Conservation (phyloP, 2,113 vertebrate species). For the Bettongia penicillata region DNA sequence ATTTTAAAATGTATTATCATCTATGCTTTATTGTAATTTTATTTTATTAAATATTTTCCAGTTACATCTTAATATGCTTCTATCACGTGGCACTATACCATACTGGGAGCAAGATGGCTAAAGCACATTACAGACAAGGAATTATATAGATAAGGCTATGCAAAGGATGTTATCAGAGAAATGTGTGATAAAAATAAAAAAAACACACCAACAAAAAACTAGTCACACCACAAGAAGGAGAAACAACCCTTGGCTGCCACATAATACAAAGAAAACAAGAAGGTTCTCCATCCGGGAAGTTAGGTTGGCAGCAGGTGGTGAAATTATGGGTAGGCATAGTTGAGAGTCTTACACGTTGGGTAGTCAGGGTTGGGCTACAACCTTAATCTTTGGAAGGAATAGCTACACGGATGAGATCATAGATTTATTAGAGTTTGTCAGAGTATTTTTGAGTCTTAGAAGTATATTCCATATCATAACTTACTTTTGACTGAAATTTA, state of each 20-base stretch:
- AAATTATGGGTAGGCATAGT: not conserved
- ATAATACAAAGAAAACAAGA: not conserved
- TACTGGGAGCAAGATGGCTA: not conserved
- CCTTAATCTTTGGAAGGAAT: not conserved
- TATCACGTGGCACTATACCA: not conserved
- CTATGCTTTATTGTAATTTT: not conserved
- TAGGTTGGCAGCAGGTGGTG: not conserved
- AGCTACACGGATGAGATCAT: not conserved
- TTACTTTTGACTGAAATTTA: not conserved
- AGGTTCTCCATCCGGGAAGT: not conserved
- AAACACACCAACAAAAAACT: not conserved
- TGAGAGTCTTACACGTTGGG: not conserved
- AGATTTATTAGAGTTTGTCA: not conserved
- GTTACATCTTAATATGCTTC: not conserved
- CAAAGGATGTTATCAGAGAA: not conserved
- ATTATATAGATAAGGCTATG: not conserved
- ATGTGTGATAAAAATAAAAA: not conserved
- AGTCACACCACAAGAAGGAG: not conserved
- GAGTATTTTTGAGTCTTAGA: not conserved
- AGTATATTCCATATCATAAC: not conserved
- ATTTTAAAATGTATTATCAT: not conserved
- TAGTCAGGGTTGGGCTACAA: not conserved
- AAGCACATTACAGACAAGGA: not conserved
- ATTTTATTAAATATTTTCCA: not conserved
- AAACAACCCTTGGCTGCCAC: not conserved